Evolutionary conservation across 2,888 invertebrate genomes (phyloP), one percentile per base, ranked within the genome.

Genomic region (Atrina japonica): DNA sequence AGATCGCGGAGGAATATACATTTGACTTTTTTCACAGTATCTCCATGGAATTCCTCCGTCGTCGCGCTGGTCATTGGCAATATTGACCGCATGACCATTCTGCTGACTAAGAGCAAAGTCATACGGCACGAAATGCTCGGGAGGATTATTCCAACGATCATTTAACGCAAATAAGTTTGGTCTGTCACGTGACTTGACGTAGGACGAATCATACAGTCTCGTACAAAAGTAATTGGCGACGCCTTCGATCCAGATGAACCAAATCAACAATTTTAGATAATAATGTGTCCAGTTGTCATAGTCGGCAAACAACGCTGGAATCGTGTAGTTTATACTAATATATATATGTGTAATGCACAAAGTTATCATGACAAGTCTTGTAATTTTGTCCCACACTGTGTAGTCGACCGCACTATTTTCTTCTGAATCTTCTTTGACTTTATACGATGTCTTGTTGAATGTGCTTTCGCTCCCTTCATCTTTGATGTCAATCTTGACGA

Each of bases 11-110:
- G 85, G 83, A 0, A 73, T 69, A 14, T 70, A 53, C 35, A 76
- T 65, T 56, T 82, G 66, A 64, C 88, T 87, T 0, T 29, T 49
- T 5, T 66, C 66, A 59, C 87, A 87, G 43, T 68, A 80, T 16
- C 67, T 75, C 77, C 65, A 71, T 0, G 59, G 41, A 1, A 71
- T 23, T 0, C 66, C 71, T 29, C 41, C 41, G 40, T 70, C 45
- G 11, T 66, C 68, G 0, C 29, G 11, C 21, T 73, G 64, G 60
- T 73, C 73, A 18, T 59, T 43, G 3, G 77, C 71, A 11, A 55
- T 11, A 18, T 45, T 41, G 18, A 29, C 27, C 2, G 27, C 49
- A 49, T 43, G 14, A 6, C 47, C 35, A 16, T 58, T 47, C 11
- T 30, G 58, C 11, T 35, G 35, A 7, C 35, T 35, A 7, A 11